Evolutionary conservation across 2,113 vertebrate genomes (phyloP).

Genomic region (Ranitomeya imitator): DNA sequence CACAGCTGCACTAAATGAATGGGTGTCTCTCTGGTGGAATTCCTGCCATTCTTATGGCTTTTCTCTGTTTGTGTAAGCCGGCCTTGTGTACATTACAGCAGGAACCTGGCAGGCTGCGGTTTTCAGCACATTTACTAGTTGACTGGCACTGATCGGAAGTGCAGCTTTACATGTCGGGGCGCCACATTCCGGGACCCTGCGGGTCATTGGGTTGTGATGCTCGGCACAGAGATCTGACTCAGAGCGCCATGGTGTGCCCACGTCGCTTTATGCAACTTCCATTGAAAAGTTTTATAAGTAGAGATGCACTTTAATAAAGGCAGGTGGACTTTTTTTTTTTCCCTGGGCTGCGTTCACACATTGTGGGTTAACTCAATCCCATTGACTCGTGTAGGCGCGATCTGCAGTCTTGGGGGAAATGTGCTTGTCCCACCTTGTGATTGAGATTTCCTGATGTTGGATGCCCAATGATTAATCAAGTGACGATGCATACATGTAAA

Average conservation of each 20-base stretch:
- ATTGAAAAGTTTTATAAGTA: background rate
- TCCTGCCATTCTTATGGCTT: slow-evolving; percentile 56
- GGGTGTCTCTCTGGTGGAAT: slow-evolving; percentile 50
- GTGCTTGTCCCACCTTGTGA: no score
- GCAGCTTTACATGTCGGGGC: background rate
- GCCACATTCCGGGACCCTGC: background rate
- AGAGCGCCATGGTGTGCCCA: no score
- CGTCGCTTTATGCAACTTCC: background rate
- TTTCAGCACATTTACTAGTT: slow-evolving; percentile 31
- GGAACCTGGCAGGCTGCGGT: slow-evolving; percentile 15
- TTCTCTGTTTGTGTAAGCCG: slow-evolving; percentile 44
- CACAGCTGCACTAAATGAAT: slow-evolving; percentile 43
- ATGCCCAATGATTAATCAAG: no score
- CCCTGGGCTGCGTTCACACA: no score
- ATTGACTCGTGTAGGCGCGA: no score
- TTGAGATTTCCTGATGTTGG: no score
- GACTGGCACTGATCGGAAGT: slow-evolving; percentile 29
- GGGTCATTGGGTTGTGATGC: background rate
- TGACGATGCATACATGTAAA: no score
- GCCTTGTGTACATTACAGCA: slow-evolving; percentile 55
- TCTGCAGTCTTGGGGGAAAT: no score
- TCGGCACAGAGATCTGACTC: background rate
- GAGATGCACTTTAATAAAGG: no score
- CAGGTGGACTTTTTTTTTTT: no score
- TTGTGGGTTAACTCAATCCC: no score